A percentile compares a stretch with the other conserved stretches of the same genome.
phyloP scores from a whole-genome alignment of 2,113 vertebrate species.

The Turdus rufiventris region DNA sequence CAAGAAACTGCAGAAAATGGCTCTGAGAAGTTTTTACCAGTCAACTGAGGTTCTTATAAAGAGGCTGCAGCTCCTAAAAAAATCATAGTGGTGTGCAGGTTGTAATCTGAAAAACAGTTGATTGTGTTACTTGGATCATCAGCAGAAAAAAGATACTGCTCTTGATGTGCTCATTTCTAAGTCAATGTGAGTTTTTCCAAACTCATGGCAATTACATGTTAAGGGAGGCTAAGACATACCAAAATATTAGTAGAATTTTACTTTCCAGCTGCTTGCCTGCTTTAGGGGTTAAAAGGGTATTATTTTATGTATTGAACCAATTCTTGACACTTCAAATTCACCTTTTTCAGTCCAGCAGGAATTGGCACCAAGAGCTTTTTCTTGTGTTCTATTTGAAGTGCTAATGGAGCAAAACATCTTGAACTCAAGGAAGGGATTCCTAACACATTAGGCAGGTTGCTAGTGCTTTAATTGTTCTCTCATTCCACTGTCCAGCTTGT shows the following conservation, averaged over 20 bases:
- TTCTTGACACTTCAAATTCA: not conserved
- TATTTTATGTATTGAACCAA: not conserved
- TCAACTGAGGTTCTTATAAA: not conserved
- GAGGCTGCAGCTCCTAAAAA: not conserved
- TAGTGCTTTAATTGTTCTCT: not conserved
- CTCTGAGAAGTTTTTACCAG: not conserved
- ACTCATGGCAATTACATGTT: not conserved
- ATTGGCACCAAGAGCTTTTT: not conserved
- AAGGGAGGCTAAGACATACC: not conserved
- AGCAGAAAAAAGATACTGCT: not conserved
- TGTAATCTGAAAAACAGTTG: not conserved
- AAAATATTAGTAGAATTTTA: not conserved
- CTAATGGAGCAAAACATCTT: not conserved
- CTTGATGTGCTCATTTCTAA: not conserved
- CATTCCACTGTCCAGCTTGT: not conserved
- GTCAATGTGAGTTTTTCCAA: not conserved
- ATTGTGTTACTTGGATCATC: not conserved
- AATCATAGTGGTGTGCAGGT: not conserved
- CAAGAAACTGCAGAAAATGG: not conserved
- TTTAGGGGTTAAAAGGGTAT: not conserved
- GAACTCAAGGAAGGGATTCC: not conserved
- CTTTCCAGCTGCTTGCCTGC: not conserved
- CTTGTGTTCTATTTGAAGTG: not conserved
- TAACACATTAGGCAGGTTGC: not conserved
- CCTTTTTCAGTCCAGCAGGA: not conserved